phyloP scores from a whole-genome alignment of 2,888 invertebrate genomes.

The Drosophila diplacantha region DNA sequence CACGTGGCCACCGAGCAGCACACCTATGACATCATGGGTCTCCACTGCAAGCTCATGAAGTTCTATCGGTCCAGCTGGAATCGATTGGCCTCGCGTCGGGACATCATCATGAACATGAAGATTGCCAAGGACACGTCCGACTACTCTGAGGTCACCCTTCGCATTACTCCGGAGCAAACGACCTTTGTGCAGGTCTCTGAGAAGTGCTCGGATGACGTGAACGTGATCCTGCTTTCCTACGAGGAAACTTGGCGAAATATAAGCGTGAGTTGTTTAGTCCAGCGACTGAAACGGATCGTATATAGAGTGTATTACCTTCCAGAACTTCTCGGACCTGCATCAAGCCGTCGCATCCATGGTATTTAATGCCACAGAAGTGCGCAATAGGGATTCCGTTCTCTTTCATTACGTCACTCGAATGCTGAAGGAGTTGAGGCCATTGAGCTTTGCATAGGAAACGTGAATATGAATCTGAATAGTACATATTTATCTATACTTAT shows the following conservation, averaged over 20 bases:
- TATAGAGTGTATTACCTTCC: slow-evolving; percentile 1
- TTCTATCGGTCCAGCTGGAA: slow-evolving; percentile 73
- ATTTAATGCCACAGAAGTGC: slow-evolving; percentile 48
- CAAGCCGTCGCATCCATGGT: slow-evolving; percentile 65
- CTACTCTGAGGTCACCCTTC: slow-evolving; percentile 56
- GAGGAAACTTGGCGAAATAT: slow-evolving; percentile 72
- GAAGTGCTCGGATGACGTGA: slow-evolving; percentile 64
- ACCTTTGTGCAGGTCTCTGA: slow-evolving; percentile 73
- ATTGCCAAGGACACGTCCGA: slow-evolving; percentile 51
- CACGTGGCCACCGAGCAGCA: slow-evolving; percentile 71
- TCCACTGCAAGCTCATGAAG: slow-evolving; percentile 67
- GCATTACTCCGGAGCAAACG: slow-evolving; percentile 68
- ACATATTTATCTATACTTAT: slow-evolving; percentile 1
- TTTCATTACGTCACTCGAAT: slow-evolving; percentile 55
- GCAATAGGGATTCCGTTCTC: slow-evolving; percentile 56
- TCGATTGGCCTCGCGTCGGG: slow-evolving; percentile 69
- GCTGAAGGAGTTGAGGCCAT: slow-evolving; percentile 42
- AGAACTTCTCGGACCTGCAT: slow-evolving; percentile 73
- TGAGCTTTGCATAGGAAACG: slow-evolving; percentile 21
- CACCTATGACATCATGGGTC: slow-evolving; percentile 69
- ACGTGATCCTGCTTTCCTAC: slow-evolving; percentile 63
- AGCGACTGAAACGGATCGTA: background rate
- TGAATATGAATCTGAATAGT: background rate
- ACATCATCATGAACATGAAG: slow-evolving; percentile 65
- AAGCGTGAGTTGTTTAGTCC: slow-evolving; percentile 49